Base-by-base conservation (phyloP, 2,888 invertebrate species). In the Buathra laborator region DNA sequence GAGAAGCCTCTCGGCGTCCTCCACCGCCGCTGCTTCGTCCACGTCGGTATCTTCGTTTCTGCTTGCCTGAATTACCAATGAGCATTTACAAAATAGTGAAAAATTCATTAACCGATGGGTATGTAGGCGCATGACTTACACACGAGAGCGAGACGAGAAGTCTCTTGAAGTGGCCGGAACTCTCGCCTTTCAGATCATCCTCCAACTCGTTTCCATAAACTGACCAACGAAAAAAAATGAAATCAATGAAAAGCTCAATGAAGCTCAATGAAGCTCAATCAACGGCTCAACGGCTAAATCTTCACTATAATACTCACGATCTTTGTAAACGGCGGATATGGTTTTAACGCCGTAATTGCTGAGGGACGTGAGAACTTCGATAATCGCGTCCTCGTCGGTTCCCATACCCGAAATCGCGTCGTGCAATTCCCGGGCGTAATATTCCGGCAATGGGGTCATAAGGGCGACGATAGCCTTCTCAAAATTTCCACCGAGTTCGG, bases 81-180 rank as follows among this genome's bases (percentile, higher is more conserved):
- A 48, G 48, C 29, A 24, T 24, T 24, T 24, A 24, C 24, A 24
- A 24, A n/a, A n/a, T n/a, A n/a, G n/a, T n/a, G n/a, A n/a, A n/a
- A n/a, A n/a, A n/a, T n/a, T n/a, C n/a, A n/a, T n/a, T n/a, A n/a
- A n/a, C n/a, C n/a, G n/a, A n/a, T n/a, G n/a, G n/a, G n/a, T n/a
- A n/a, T n/a, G n/a, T n/a, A n/a, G n/a, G n/a, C n/a, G n/a, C n/a
- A n/a, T n/a, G n/a, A n/a, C n/a, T 90, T 86, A 93, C 93, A 92
- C 96, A 96, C 89, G 96, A 97, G 4, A 98, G 94, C 14, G 98
- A 97, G 37, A 98, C 97, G 93, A 99, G 95, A 24, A 99, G 95
- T 81, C 98, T 95, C 94, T 97, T 97, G 94, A 99, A 99, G 92
- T 97, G 97, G 6, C 99, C 99, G 75, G 97, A 97, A 2, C 98